Evolutionary conservation across 2,888 invertebrate species (phyloP), one percentile per base, ranked within the genome.

Genomic region (Pheosia tremula): DNA sequence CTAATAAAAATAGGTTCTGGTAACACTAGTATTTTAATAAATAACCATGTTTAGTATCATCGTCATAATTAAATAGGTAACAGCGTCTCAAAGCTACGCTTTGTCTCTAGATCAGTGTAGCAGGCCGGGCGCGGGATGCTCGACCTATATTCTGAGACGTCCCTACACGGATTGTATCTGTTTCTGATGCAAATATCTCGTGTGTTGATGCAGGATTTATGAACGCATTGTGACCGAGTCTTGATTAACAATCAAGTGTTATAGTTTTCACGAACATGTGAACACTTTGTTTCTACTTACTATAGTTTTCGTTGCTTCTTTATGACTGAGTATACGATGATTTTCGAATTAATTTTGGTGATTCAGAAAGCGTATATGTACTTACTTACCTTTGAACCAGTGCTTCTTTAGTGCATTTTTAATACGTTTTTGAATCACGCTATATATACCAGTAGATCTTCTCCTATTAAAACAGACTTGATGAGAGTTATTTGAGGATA

Each of bases 101-200:
- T 58, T 76, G 56, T 62, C 63, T 61, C 45, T 63, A 61, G 58
- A 45, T 64, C 58, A 58, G 60, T 59, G 68, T 61, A 63, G 68
- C 41, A 69, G 72, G 73, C 64, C 69, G 71, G 74, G 71, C 75
- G 68, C 70, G 68, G 72, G 63, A 74, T 66, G 77, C 88, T 88
- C 84, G 87, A 89, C 89, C 89, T 80, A 86, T 75, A 81, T 88
- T 80, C 74, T 69, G 81, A 80, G 82, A 75, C 71, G 75, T 81
- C 71, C 74, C 79, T 72, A 75, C 78, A 78, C 79, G 80, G 79
- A 84, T 84, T 85, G 81, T 83, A 84, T 83, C 81, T 85, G 84
- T 83, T 83, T 85, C 77, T 80, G 82, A 86, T 87, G 84, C 80
- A 84, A 85, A 84, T 82, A 81, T 71, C 74, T 75, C 61, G 73